These are phyloP conservation scores for Vanessa atalanta DNA, from an alignment of 1,140 invertebrate species.

Conservation along the genomic window DNA sequence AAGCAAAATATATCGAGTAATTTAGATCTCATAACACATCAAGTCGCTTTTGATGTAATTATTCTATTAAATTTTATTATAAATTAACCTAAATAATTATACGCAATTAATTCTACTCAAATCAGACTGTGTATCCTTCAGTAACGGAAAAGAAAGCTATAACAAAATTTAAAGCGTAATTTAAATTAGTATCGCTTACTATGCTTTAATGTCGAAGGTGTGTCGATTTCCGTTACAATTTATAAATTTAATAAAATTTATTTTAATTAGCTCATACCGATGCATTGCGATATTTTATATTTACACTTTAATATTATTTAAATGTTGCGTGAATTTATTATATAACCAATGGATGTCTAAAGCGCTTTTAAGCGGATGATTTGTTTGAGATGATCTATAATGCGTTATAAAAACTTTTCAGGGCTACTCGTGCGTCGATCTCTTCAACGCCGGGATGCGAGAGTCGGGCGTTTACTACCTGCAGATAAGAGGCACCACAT, in stretches of 20 bases:
- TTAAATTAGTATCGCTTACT: not conserved
- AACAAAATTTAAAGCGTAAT: not conserved
- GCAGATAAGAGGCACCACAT: constrained; percentile 92
- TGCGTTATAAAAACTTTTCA: constrained; percentile 66
- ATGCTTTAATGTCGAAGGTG: constrained; percentile 2
- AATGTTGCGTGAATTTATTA: not conserved
- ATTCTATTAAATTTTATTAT: constrained; percentile 1
- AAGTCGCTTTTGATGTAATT: not conserved
- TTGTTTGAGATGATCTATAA: not conserved
- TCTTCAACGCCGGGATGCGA: constrained; percentile 90
- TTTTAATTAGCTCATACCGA: not conserved
- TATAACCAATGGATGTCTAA: not conserved
- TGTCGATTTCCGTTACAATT: constrained; percentile 5
- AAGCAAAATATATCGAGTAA: too few species aligned
- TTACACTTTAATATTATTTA: not conserved
- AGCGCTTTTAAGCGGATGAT: not conserved
- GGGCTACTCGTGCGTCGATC: constrained; percentile 93
- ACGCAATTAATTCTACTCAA: not conserved
- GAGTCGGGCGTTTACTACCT: constrained; percentile 94
- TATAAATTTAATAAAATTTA: not conserved
- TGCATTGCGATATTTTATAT: constrained; percentile 1
- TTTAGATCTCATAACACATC: not conserved
- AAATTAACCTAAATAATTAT: constrained; percentile 1
- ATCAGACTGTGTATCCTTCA: not conserved
- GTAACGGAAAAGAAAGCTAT: constrained; percentile 1